A percentile compares a stretch with the other conserved stretches of the same genome.
Evolutionary conservation across 2,113 vertebrate genomes (phyloP).

Genomic region (Bucco capensis): DNA sequence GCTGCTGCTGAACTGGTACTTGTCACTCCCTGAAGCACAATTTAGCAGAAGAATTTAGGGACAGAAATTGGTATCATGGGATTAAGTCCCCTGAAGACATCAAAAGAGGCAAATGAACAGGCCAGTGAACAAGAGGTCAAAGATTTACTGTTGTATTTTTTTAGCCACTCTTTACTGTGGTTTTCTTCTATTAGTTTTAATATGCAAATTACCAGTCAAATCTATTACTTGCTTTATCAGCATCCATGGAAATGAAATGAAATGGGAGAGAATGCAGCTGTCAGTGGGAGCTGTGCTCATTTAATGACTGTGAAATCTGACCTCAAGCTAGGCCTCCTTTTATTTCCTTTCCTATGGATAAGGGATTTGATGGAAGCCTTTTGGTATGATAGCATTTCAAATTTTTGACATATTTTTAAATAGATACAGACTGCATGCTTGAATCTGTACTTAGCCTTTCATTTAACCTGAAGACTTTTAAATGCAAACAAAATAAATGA

Average conservation of each 20-base stretch:
- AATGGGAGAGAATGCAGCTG: slow-evolving; percentile 29
- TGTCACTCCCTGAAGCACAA: neutral
- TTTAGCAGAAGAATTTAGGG: neutral
- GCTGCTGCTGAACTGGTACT: neutral
- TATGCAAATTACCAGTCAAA: neutral
- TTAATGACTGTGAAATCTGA: slow-evolving; percentile 18
- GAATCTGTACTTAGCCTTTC: slow-evolving; percentile 26
- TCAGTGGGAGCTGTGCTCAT: neutral
- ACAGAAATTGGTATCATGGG: neutral
- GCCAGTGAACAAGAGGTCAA: neutral
- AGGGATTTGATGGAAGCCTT: slow-evolving; percentile 7
- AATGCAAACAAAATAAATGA: slow-evolving; percentile 16
- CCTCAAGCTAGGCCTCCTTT: neutral
- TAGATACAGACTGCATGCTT: neutral
- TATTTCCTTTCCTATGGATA: neutral
- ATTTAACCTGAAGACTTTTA: slow-evolving; percentile 11
- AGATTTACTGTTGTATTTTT: neutral
- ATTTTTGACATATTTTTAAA: slow-evolving; percentile 33
- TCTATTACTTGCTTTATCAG: neutral
- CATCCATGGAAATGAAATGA: neutral
- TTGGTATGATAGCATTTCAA: slow-evolving; percentile 16
- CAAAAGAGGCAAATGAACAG: neutral
- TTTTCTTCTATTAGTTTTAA: neutral
- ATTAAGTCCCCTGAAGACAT: neutral
- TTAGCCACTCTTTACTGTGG: neutral